phyloP scores from a whole-genome alignment of 2,797 vertebrate species.

The Aplochiton taeniatus region DNA sequence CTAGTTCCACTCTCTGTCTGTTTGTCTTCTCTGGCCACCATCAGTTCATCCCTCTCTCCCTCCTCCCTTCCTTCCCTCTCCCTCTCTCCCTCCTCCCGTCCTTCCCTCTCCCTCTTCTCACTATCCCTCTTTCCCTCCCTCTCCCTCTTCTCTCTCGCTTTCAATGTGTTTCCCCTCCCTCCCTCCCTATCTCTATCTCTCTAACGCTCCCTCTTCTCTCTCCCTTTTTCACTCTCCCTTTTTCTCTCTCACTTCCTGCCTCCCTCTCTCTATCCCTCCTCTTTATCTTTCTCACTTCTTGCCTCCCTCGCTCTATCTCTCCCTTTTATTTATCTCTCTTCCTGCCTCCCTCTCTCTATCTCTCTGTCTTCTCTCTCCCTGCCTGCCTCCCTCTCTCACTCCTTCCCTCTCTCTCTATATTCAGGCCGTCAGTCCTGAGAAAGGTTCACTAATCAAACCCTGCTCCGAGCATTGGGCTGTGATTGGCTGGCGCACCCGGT shows the following conservation, averaged over 20 bases:
- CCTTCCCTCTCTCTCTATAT: background rate
- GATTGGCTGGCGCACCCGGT: too few species aligned
- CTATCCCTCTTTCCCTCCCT: background rate
- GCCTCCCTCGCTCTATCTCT: slow-evolving; percentile 15
- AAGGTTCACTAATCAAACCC: too few species aligned
- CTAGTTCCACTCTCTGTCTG: too few species aligned
- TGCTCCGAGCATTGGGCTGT: too few species aligned
- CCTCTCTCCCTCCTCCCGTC: slow-evolving; percentile 16
- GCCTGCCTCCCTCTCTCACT: background rate
- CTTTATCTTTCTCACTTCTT: too few species aligned
- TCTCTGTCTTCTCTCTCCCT: background rate
- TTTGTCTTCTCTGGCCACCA: too few species aligned
- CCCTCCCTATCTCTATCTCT: slow-evolving; percentile 24
- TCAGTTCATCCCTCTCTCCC: slow-evolving; percentile 24
- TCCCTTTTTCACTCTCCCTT: background rate
- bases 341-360: slow-evolving; percentile 12
- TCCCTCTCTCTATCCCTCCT: too few species aligned
- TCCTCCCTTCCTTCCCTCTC: slow-evolving; percentile 19
- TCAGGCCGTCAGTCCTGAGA: too few species aligned
- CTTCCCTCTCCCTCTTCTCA: slow-evolving; percentile 3
- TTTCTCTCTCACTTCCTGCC: background rate
- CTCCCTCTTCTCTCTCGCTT: slow-evolving; percentile 13
- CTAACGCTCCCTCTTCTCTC: background rate
- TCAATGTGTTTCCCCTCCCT: slow-evolving; percentile 19
- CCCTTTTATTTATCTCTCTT: background rate